Evolutionary conservation across 1,140 invertebrate species (phyloP).

Genomic region (Babylonia areolata): DNA sequence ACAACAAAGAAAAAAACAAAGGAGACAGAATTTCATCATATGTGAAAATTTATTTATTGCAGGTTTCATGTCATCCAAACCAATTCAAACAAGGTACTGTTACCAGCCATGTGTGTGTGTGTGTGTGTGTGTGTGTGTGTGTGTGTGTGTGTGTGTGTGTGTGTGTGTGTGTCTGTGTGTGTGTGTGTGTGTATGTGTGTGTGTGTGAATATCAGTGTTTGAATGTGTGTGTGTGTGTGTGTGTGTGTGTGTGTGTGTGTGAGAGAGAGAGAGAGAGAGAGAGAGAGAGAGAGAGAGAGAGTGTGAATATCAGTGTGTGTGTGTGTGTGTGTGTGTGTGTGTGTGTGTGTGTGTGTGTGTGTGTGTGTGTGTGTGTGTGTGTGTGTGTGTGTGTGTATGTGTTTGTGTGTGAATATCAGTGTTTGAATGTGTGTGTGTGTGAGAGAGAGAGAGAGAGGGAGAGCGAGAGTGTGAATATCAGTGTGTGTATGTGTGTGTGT

Average conservation of each 20-base stretch:
- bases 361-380: background rate
- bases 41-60: too few relatives aligned
- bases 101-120: too few relatives aligned
- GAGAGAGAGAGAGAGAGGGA: too few relatives aligned
- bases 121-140: background rate
- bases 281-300: background rate
- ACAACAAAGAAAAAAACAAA: too few relatives aligned
- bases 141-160: background rate
- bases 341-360: background rate
- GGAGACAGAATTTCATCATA: too few relatives aligned
- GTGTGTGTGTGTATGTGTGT: background rate
- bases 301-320: background rate
- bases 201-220: background rate
- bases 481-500: background rate
- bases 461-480: background rate
- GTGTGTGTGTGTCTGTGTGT: background rate
- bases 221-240: background rate
- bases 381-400: constrained; percentile 2
- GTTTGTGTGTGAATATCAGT: background rate
- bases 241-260: background rate
- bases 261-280: background rate
- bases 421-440: background rate
- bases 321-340: background rate
- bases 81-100: too few relatives aligned
- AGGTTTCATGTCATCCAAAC: too few relatives aligned